Evolutionary conservation across 2,113 vertebrate species (phyloP).

Genomic region (Cololabis saira): DNA sequence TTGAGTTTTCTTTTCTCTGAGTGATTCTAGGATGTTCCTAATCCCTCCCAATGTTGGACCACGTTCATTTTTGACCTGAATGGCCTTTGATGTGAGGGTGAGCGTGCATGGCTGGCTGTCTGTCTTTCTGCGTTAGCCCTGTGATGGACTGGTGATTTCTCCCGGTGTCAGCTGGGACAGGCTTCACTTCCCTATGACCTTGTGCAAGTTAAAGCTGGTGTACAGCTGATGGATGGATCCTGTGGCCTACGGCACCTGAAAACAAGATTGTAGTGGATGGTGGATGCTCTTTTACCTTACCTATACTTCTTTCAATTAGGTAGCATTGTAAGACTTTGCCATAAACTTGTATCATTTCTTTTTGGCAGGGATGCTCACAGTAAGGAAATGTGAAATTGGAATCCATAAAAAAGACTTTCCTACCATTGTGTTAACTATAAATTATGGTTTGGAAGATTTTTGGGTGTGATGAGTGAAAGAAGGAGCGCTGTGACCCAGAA

Average conservation of each 20-base stretch:
- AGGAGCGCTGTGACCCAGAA: no score
- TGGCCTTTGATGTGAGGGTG: not conserved
- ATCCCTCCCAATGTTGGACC: not conserved
- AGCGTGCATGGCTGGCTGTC: not conserved
- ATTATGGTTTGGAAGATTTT: no score
- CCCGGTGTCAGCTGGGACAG: constrained; percentile 5
- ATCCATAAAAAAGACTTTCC: no score
- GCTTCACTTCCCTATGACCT: constrained; percentile 5
- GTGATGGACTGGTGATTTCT: constrained; percentile 3
- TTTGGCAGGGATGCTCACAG: no score
- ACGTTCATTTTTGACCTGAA: not conserved
- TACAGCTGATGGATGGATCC: constrained; percentile 6
- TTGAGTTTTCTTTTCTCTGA: not conserved
- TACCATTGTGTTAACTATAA: no score
- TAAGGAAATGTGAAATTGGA: no score
- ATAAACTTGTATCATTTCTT: no score
- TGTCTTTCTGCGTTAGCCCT: not conserved
- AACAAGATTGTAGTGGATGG: not conserved
- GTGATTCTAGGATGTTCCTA: not conserved
- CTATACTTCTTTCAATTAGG: not conserved
- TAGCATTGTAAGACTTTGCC: no score
- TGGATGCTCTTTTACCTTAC: not conserved
- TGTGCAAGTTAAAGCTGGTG: not conserved
- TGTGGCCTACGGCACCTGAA: constrained; percentile 3
- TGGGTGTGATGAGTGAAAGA: no score